A percentile compares a stretch with the other conserved stretches of the same genome.
phyloP scores from a whole-genome alignment of 1,140 invertebrate species.

The Lethrus apterus region DNA sequence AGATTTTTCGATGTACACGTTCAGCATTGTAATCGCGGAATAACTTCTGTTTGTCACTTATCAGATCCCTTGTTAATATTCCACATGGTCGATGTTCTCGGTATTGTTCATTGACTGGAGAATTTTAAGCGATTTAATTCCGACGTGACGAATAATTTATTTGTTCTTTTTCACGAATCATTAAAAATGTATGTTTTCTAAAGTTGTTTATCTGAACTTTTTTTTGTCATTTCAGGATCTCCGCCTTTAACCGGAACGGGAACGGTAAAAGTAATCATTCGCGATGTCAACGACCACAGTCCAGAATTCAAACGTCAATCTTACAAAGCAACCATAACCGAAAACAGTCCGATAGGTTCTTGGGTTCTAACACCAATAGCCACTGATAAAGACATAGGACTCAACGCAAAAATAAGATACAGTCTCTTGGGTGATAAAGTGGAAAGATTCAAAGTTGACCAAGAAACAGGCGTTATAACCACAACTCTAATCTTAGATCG shows the following conservation, averaged over 20 bases:
- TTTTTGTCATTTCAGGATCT: conserved; percentile 57
- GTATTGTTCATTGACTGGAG: not conserved
- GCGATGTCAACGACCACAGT: conserved; percentile 90
- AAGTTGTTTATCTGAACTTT: not conserved
- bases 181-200: conserved; percentile 3
- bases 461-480: conserved; percentile 65
- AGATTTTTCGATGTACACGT: too few species aligned
- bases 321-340: conserved; percentile 66
- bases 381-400: conserved; percentile 71
- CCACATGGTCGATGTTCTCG: not conserved
- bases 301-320: conserved; percentile 74
- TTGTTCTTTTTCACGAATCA: not conserved
- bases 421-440: conserved; percentile 72
- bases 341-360: conserved; percentile 68
- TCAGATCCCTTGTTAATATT: not conserved
- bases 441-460: conserved; percentile 66
- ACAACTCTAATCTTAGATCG: conserved; percentile 68
- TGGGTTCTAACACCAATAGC: conserved; percentile 65
- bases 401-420: conserved; percentile 79
- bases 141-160: not conserved
- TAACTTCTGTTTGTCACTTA: not conserved
- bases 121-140: not conserved
- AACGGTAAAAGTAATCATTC: conserved; percentile 77
- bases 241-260: conserved; percentile 83
- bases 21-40: too few species aligned